phyloP scores from a whole-genome alignment of 2,797 vertebrate genomes.

The Sebastes cheni region DNA sequence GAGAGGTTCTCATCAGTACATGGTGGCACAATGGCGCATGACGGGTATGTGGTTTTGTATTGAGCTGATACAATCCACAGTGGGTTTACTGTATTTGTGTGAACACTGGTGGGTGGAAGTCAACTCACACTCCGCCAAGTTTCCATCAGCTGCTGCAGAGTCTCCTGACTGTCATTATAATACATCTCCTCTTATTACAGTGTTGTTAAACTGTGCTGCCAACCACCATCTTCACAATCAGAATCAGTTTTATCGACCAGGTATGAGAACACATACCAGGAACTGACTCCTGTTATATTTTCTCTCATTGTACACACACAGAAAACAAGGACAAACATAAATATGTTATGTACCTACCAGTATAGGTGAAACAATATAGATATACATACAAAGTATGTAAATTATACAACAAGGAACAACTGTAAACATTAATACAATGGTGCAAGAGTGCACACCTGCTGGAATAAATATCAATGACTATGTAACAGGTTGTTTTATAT shows the following conservation, averaged over 20 bases:
- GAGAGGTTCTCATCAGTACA: not conserved
- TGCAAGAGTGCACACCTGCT: too few relatives aligned
- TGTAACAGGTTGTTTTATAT: too few relatives aligned
- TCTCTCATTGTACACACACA: too few relatives aligned
- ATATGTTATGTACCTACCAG: too few relatives aligned
- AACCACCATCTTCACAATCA: not conserved
- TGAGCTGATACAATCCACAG: not conserved
- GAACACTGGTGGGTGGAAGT: slow-evolving; percentile 9
- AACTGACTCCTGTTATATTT: too few relatives aligned
- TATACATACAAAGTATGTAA: too few relatives aligned
- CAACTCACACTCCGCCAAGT: slow-evolving; percentile 45
- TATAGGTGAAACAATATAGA: too few relatives aligned
- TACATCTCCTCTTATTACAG: slow-evolving; percentile 58
- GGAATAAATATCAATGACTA: too few relatives aligned
- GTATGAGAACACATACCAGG: not conserved
- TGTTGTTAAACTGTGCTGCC: slow-evolving; percentile 16
- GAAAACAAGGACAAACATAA: too few relatives aligned
- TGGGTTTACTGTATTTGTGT: slow-evolving; percentile 19
- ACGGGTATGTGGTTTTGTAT: slow-evolving; percentile 15
- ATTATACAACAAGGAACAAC: too few relatives aligned
- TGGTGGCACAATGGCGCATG: not conserved
- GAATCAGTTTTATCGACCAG: not conserved
- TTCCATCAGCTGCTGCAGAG: slow-evolving; percentile 70
- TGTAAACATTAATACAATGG: too few relatives aligned
- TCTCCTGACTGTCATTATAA: slow-evolving; percentile 57